phyloP scores from a whole-genome alignment of 2,113 vertebrate genomes.

The Aepyceros melampus region DNA sequence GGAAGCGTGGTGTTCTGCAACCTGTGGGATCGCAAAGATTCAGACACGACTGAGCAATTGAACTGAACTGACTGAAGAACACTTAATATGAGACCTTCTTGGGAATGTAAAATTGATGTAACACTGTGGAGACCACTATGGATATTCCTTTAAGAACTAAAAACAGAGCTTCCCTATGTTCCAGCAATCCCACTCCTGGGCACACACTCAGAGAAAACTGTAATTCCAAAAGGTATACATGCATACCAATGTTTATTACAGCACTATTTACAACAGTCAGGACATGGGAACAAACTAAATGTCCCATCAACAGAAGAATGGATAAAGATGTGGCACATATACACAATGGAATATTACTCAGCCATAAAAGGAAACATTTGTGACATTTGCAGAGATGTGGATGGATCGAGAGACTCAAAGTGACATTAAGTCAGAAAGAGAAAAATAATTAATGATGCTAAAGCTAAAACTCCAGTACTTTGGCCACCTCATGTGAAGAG shows the following conservation, averaged over 20 bases:
- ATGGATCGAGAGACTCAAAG: neutral
- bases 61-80: neutral
- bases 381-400: neutral
- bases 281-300: neutral
- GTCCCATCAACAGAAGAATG: neutral
- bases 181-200: neutral
- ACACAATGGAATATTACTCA: neutral
- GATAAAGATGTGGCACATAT: neutral
- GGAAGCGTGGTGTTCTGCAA: neutral
- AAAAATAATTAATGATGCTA: neutral
- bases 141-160: neutral
- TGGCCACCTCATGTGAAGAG: no score
- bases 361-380: neutral
- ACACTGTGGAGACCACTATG: neutral
- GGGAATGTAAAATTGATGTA: neutral
- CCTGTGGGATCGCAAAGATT: neutral
- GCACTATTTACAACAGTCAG: neutral
- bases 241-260: neutral
- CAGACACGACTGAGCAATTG: neutral
- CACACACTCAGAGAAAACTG: neutral
- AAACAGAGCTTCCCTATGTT: neutral
- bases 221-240: neutral
- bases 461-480: no score
- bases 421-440: neutral
- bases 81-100: neutral